Evolutionary conservation across 2,113 vertebrate genomes (phyloP).

Genomic region (Panurus biarmicus): DNA sequence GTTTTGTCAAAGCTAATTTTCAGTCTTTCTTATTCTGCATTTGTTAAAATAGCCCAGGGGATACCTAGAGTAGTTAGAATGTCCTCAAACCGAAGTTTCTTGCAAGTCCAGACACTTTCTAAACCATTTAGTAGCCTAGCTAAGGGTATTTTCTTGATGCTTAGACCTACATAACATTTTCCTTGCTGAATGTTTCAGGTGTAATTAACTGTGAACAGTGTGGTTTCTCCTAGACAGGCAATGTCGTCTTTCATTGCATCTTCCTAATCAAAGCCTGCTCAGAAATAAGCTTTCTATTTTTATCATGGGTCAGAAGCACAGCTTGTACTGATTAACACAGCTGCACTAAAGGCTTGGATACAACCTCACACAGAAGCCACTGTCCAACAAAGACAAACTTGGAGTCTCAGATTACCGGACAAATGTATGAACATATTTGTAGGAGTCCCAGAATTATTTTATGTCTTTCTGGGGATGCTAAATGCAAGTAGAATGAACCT

Average conservation of each 20-base stretch:
- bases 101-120: not conserved
- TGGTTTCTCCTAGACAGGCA: not conserved
- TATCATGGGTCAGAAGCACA: not conserved
- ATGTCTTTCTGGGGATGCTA: not conserved
- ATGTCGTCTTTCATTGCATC: not conserved
- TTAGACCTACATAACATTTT: not conserved
- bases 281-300: constrained; percentile 11
- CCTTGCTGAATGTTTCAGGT: not conserved
- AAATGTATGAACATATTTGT: not conserved
- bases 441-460: not conserved
- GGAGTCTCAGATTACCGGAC: not conserved
- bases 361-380: not conserved
- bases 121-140: not conserved
- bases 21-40: not conserved
- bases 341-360: not conserved
- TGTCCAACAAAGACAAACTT: not conserved
- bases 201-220: not conserved
- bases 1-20: not conserved
- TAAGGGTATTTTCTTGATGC: not conserved
- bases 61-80: not conserved
- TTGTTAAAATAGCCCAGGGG: not conserved
- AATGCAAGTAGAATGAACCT: not conserved
- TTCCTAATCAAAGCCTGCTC: not conserved
- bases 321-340: not conserved
- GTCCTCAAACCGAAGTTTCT: not conserved